Conservation (phyloP, 2,113 vertebrate species). For the Phrynocephalus versicolor region DNA sequence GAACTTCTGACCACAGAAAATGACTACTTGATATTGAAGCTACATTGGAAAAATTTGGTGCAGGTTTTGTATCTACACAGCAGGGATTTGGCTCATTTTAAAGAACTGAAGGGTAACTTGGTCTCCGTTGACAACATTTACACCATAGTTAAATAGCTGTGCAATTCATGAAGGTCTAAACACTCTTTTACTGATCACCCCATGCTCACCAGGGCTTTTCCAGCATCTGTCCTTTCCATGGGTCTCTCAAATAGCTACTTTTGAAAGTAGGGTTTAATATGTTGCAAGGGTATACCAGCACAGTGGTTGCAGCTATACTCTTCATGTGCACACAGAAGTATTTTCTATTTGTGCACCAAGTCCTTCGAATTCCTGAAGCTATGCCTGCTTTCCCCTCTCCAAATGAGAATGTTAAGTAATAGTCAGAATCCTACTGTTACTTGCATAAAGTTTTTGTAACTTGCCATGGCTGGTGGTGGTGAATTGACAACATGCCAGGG, state of each 20-base stretch:
- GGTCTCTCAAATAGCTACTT: not conserved
- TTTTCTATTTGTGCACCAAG: not conserved
- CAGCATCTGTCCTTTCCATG: not conserved
- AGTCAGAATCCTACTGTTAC: too few relatives aligned
- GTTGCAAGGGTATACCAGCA: not conserved
- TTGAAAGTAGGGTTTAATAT: not conserved
- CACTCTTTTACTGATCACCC: not conserved
- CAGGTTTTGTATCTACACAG: not conserved
- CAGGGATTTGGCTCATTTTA: not conserved
- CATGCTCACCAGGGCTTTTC: not conserved
- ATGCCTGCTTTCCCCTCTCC: not conserved
- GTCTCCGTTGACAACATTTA: not conserved
- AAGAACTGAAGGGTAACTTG: not conserved
- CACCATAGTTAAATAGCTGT: not conserved
- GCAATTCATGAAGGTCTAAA: not conserved
- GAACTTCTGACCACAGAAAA: not conserved
- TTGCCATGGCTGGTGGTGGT: too few relatives aligned
- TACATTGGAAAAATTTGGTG: not conserved
- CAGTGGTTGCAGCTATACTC: not conserved
- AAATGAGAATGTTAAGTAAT: slow-evolving; percentile 4
- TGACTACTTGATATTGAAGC: not conserved
- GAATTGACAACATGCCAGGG: too few relatives aligned
- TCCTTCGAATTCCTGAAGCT: not conserved
- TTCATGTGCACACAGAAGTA: not conserved
- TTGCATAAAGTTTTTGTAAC: too few relatives aligned